Conservation (phyloP, 2,888 invertebrate genomes). For the Boloria euphrosyne region DNA sequence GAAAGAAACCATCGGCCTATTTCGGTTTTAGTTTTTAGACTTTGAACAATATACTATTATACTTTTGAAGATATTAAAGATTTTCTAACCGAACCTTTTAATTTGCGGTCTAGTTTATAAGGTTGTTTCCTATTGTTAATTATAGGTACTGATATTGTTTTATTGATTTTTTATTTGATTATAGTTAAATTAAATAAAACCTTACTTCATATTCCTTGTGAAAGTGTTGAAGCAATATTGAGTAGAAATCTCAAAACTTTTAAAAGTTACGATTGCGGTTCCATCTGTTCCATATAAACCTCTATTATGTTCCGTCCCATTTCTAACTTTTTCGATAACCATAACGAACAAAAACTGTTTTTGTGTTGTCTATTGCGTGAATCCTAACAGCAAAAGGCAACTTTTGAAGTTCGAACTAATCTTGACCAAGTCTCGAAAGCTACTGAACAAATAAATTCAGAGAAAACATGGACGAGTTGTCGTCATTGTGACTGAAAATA, state of each 20-base stretch:
- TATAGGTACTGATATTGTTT: no score
- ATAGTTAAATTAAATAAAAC: neutral
- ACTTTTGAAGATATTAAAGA: no score
- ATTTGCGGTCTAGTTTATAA: no score
- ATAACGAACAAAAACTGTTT: constrained; percentile 46
- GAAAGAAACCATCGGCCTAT: no score
- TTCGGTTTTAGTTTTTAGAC: no score
- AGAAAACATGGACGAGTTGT: constrained; percentile 35
- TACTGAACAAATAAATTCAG: constrained; percentile 40
- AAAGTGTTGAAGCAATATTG: constrained; percentile 1
- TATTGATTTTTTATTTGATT: no score
- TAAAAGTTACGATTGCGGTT: constrained; percentile 30
- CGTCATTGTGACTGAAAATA: constrained; percentile 21
- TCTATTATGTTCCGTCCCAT: constrained; percentile 39
- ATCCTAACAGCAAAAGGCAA: constrained; percentile 42
- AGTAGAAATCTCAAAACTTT: constrained; percentile 26
- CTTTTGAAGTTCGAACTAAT: constrained; percentile 41
- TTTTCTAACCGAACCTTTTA: no score
- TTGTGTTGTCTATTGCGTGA: constrained; percentile 41
- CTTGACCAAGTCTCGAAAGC: constrained; percentile 40
- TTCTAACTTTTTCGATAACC: constrained; percentile 48
- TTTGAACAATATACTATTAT: no score
- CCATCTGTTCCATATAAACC: constrained; percentile 43
- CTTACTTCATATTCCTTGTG: neutral
- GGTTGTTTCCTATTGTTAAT: no score